Conservation (phyloP, 1,140 invertebrate genomes). For the Anthonomus grandis region DNA sequence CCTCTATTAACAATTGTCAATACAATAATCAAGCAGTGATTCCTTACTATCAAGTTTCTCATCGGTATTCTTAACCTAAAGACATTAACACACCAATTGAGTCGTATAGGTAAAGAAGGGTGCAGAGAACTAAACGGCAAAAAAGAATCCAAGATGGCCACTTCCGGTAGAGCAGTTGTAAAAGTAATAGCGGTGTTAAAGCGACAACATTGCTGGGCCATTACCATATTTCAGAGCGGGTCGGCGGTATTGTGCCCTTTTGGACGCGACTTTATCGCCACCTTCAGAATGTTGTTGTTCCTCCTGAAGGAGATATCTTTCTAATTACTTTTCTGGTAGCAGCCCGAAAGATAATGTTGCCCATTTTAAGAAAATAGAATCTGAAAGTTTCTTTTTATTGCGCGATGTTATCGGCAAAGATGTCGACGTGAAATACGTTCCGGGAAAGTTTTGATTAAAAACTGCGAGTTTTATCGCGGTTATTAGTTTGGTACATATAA, state of each 20-base stretch:
- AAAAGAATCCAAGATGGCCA: conserved; percentile 32
- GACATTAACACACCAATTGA: conserved; percentile 2
- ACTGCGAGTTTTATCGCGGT: too few species aligned
- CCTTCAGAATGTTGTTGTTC: conserved; percentile 24
- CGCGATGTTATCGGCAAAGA: too few species aligned
- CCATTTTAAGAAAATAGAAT: background rate
- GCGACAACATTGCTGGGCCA: conserved; percentile 28
- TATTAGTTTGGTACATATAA: too few species aligned
- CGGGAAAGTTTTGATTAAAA: too few species aligned
- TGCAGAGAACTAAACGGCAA: conserved; percentile 7
- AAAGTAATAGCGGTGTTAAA: conserved; percentile 34
- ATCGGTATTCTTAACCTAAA: background rate
- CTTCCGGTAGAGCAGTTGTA: conserved; percentile 29
- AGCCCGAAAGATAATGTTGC: background rate
- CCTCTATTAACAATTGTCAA: too few species aligned
- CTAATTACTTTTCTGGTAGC: conserved; percentile 16
- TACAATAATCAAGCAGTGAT: too few species aligned
- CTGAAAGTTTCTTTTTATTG: background rate
- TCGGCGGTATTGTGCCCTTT: conserved; percentile 19
- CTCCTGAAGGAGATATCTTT: conserved; percentile 18
- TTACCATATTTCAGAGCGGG: conserved; percentile 31
- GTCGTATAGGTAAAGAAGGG: background rate
- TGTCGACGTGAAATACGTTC: too few species aligned
- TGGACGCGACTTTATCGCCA: conserved; percentile 15
- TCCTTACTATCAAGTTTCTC: too few species aligned